phyloP scores from a whole-genome alignment of 35 echinoderm and acorn worm species.

The Lytechinus pictus region DNA sequence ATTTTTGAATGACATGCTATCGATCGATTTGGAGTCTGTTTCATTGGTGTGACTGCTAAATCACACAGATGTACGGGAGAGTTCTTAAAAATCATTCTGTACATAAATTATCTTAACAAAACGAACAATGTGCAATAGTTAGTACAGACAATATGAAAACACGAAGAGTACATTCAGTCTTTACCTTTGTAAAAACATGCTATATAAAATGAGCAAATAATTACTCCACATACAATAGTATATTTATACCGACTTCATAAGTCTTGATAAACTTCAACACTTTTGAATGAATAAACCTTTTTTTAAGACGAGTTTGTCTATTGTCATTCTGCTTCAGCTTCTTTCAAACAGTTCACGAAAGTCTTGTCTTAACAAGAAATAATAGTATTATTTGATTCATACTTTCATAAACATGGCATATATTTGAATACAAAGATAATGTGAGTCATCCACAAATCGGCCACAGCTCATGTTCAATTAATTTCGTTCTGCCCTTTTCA shows the following conservation, averaged over 20 bases:
- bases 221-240: background rate
- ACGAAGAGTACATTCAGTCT: background rate
- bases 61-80: background rate
- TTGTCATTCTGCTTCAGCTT: background rate
- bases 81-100: background rate
- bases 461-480: no score
- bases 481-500: no score
- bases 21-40: no score
- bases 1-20: no score
- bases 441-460: no score
- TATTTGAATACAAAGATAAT: no score
- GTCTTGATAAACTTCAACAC: constrained; percentile 32
- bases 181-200: background rate
- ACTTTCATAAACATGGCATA: no score
- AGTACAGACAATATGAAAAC: constrained; percentile 3
- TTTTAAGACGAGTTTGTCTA: constrained; percentile 39
- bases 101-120: background rate
- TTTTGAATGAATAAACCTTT: background rate
- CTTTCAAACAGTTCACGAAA: no score
- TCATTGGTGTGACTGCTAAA: background rate
- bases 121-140: constrained; percentile 2
- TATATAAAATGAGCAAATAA: background rate
- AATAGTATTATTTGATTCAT: no score
- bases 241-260: background rate
- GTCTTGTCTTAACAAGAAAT: no score